phyloP scores from a whole-genome alignment of 92 coral and sea anemone genomes.

The Phenganax marumi region DNA sequence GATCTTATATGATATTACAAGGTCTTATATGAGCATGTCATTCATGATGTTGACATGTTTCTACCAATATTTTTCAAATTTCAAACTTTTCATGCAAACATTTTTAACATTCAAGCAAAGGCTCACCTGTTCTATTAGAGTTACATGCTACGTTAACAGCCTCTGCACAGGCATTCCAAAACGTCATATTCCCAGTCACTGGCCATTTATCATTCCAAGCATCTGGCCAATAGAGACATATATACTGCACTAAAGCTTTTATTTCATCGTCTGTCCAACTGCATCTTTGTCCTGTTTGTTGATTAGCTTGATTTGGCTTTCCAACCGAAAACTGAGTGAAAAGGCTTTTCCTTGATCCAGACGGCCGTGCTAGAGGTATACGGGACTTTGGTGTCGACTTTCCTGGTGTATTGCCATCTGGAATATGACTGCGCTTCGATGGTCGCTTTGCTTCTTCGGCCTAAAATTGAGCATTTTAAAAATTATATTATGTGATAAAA shows the following conservation, averaged over 20 bases:
- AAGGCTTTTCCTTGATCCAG: constrained; percentile 13
- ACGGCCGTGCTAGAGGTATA: neutral
- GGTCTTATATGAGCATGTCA: no score
- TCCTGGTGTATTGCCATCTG: constrained; percentile 19
- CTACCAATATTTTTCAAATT: no score
- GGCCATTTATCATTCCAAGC: constrained; percentile 27
- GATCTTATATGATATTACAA: no score
- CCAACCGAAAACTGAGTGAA: neutral
- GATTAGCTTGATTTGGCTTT: neutral
- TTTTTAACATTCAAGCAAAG: no score
- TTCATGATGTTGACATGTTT: no score
- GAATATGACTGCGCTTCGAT: neutral
- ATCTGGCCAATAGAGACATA: constrained; percentile 19
- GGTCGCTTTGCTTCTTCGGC: constrained; percentile 7
- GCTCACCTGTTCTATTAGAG: constrained; percentile 8
- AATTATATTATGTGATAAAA: neutral
- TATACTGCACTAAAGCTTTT: constrained; percentile 10
- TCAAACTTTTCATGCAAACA: no score
- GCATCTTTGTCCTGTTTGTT: neutral
- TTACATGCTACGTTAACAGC: constrained; percentile 5
- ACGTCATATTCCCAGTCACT: constrained; percentile 2
- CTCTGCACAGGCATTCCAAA: neutral
- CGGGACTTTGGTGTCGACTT: constrained; percentile 12
- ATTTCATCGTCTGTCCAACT: constrained; percentile 19
- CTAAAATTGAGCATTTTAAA: constrained; percentile 12